Evolutionary conservation across 2,888 invertebrate genomes (phyloP).

Genomic region (Archaeoteleia sp.): DNA sequence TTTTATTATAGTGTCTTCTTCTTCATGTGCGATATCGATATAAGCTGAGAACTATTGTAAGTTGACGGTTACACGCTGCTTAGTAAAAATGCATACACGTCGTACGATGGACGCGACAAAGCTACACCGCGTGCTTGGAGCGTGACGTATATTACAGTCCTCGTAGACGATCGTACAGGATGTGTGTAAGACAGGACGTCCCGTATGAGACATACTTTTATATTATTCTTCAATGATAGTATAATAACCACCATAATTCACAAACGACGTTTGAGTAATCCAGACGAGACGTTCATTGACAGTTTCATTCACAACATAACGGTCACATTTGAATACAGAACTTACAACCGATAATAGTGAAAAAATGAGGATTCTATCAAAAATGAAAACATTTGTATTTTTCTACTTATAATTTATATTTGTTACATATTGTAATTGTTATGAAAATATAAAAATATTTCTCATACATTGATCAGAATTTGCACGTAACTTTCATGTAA

Average conservation of each 20-base stretch:
- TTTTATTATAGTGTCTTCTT: too few relatives aligned
- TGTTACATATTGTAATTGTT: too few relatives aligned
- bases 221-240: constrained; percentile 10
- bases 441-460: too few relatives aligned
- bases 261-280: constrained; percentile 12
- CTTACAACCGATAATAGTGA: too few relatives aligned
- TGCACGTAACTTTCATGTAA: too few relatives aligned
- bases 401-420: too few relatives aligned
- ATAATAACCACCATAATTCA: constrained; percentile 7
- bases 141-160: constrained; percentile 49
- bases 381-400: too few relatives aligned
- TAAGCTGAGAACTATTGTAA: constrained; percentile 35
- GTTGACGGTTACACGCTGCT: constrained; percentile 46
- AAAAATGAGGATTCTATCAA: too few relatives aligned
- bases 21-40: too few relatives aligned
- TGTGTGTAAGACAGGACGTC: constrained; percentile 38
- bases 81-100: constrained; percentile 39
- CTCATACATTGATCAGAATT: too few relatives aligned
- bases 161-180: constrained; percentile 40
- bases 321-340: constrained; percentile 16
- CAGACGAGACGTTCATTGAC: constrained; percentile 30
- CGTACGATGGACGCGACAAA: constrained; percentile 33
- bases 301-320: constrained; percentile 30
- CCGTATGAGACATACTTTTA: constrained; percentile 22
- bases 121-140: constrained; percentile 33